A percentile compares a stretch with the other conserved stretches of the same genome.
Evolutionary conservation across 2,797 vertebrate genomes (phyloP).

Genomic region (Pogoniulus pusillus): DNA sequence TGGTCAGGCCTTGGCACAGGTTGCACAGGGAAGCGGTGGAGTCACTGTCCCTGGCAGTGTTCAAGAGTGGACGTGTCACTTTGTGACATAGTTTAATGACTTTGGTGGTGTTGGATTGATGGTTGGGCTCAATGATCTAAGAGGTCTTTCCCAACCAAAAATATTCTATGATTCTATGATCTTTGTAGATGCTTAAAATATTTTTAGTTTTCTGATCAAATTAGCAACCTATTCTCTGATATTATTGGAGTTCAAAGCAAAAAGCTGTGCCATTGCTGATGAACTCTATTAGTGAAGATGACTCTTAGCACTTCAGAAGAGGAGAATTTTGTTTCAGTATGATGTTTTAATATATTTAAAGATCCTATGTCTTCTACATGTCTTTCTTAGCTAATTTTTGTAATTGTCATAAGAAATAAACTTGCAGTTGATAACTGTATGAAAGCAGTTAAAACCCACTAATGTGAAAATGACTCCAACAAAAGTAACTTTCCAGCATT

Average conservation of each 20-base stretch:
- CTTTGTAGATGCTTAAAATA: background rate
- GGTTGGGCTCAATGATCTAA: too few relatives aligned
- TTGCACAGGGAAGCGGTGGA: too few relatives aligned
- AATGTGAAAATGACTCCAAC: conserved; percentile 28
- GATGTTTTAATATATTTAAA: background rate
- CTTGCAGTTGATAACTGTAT: background rate
- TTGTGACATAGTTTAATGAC: too few relatives aligned
- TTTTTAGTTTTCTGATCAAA: background rate
- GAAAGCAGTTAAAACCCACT: background rate
- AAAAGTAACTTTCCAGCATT: conserved; percentile 24
- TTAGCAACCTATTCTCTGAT: background rate
- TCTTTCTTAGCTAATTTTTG: conserved; percentile 22
- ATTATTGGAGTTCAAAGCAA: background rate
- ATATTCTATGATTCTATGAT: too few relatives aligned
- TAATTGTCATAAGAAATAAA: conserved; percentile 10
- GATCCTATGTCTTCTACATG: background rate
- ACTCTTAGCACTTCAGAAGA: background rate
- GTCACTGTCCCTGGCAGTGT: too few relatives aligned
- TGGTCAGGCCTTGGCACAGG: too few relatives aligned
- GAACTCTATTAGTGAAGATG: background rate
- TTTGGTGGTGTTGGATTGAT: too few relatives aligned
- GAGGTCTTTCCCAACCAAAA: too few relatives aligned
- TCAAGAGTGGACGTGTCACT: too few relatives aligned
- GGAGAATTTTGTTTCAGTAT: background rate
- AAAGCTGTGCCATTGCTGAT: background rate